phyloP scores from a whole-genome alignment of 2,797 vertebrate species.

The Rhinoraja longicauda region DNA sequence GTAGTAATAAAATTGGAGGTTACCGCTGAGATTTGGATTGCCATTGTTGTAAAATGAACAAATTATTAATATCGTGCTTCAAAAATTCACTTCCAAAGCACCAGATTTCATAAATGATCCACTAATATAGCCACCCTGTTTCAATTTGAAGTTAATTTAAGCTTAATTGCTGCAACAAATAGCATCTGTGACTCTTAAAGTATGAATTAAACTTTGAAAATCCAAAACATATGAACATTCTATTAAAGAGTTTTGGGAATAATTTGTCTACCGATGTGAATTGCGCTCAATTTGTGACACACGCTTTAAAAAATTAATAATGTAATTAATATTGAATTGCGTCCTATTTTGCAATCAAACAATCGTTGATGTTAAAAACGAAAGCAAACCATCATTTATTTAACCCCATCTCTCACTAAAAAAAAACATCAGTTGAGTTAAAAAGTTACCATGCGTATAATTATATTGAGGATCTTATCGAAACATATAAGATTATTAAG shows the following conservation, averaged over 20 bases:
- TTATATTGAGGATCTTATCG: too few relatives aligned
- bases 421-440: not conserved
- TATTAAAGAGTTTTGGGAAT: not conserved
- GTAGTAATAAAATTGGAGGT: not conserved
- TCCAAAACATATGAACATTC: conserved; percentile 28
- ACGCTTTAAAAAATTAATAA: not conserved
- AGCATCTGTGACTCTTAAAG: not conserved
- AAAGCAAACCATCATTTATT: not conserved
- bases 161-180: not conserved
- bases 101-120: not conserved
- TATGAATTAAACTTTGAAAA: conserved; percentile 15
- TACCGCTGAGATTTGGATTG: not conserved
- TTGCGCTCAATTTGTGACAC: not conserved
- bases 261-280: too few relatives aligned
- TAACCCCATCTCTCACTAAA: not conserved
- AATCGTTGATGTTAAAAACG: not conserved
- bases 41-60: not conserved
- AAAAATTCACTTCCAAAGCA: not conserved
- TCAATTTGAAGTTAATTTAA: conserved; percentile 19
- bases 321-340: not conserved
- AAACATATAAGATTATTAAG: too few relatives aligned
- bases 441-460: not conserved
- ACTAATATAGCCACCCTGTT: not conserved
- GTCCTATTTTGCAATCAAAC: not conserved
- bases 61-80: not conserved